A percentile compares a stretch with the other conserved stretches of the same genome.
Evolutionary conservation across 1,140 invertebrate genomes (phyloP).

Genomic region (Musca domestica): DNA sequence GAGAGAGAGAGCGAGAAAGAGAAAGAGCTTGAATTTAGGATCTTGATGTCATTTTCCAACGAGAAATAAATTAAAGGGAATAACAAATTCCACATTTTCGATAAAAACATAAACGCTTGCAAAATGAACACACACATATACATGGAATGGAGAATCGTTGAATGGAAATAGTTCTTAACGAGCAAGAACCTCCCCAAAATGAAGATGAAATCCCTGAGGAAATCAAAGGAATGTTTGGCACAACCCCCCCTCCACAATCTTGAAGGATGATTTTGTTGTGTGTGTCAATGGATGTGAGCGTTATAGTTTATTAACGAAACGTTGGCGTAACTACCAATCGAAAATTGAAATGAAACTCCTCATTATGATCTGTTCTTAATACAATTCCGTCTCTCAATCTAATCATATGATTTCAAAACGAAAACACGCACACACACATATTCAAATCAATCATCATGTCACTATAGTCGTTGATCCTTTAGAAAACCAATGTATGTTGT

Average conservation of each 20-base stretch:
- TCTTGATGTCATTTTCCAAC: background rate
- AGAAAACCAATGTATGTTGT: background rate
- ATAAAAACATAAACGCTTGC: slow-evolving; percentile 17
- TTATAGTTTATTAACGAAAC: slow-evolving; percentile 15
- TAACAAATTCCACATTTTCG: slow-evolving; percentile 11
- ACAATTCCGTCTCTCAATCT: too few relatives aligned
- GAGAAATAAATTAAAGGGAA: too few relatives aligned
- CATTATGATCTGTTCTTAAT: too few relatives aligned
- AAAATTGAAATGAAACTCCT: background rate
- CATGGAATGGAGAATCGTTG: too few relatives aligned
- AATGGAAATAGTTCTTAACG: too few relatives aligned
- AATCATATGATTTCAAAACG: too few relatives aligned
- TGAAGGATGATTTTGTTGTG: background rate
- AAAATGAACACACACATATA: slow-evolving; percentile 4
- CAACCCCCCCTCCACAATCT: too few relatives aligned
- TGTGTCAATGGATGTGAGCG: slow-evolving; percentile 12
- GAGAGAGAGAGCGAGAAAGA: background rate
- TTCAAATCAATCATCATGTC: slow-evolving; percentile 10
- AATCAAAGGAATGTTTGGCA: too few relatives aligned
- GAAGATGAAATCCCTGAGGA: too few relatives aligned
- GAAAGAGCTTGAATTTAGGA: too few relatives aligned
- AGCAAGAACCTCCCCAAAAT: too few relatives aligned
- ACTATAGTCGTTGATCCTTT: slow-evolving; percentile 11
- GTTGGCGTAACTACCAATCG: background rate
- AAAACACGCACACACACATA: slow-evolving; percentile 1